Evolutionary conservation across 2,888 invertebrate species (phyloP).

Genomic region (Aphrophora alni): DNA sequence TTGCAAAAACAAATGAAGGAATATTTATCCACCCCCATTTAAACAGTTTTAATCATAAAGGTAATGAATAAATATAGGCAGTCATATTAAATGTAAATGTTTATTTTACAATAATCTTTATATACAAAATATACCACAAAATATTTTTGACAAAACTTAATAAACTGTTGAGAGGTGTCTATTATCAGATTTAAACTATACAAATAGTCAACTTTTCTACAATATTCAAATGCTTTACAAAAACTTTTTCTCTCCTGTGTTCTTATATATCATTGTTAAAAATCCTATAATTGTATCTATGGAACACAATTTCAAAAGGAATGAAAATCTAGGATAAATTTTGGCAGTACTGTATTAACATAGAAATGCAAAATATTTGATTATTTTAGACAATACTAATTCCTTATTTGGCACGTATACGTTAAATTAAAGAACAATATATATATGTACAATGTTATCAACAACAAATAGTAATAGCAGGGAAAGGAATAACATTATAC

Average conservation of each 20-base stretch:
- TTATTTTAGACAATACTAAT: neutral
- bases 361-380: neutral
- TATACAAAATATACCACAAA: neutral
- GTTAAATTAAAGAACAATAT: neutral
- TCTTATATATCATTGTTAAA: neutral
- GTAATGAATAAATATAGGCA: too few species aligned
- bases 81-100: neutral
- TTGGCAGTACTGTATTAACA: neutral
- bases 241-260: neutral
- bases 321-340: neutral
- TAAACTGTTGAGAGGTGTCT: neutral
- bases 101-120: constrained; percentile 4
- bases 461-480: neutral
- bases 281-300: neutral
- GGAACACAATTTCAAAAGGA: neutral
- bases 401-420: neutral
- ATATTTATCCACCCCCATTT: too few species aligned
- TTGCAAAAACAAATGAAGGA: too few species aligned
- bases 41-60: too few species aligned
- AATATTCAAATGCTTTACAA: neutral
- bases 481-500: neutral
- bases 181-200: neutral
- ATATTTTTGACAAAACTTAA: neutral
- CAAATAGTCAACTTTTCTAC: neutral
- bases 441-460: neutral